Evolutionary conservation across 2,113 vertebrate genomes (phyloP), one percentile per base, ranked within the genome.

Genomic region (Corythaixoides concolor): DNA sequence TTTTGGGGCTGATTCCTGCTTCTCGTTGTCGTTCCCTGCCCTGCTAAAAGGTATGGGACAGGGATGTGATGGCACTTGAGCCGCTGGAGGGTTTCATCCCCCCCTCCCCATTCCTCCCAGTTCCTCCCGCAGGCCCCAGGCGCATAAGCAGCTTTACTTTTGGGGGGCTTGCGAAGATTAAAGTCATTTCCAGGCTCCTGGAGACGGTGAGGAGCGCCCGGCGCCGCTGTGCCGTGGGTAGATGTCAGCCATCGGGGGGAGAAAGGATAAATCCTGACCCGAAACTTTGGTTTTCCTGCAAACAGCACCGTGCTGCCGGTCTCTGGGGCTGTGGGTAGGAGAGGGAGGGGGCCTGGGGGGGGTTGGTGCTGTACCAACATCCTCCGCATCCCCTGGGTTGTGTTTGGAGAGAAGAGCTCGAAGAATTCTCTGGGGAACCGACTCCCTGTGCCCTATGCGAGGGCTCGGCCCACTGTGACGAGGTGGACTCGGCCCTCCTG

Each of bases 141-240:
- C 1, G 0, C 21, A 76, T 96, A 96, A 96, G 96, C 95, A 63
- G 95, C 94, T 97, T 97, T 97, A 60, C 91, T 95, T 97, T 75
- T 32, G n/a, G n/a, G 0, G 33, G 77, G 94, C 93, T 96, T 96
- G 96, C 10, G 70, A 96, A 95, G 96, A 96, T 96, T 96, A 95
- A 97, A 96, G 89, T 97, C 66, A 85, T 95, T 95, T 97, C 50
- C 59, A 85, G 89, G 84, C n/a, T n/a, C n/a, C n/a, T n/a, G n/a
- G n/a, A n/a, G n/a, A n/a, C n/a, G n/a, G n/a, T n/a, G n/a, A n/a
- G n/a, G n/a, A n/a, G n/a, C n/a, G n/a, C n/a, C n/a, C n/a, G n/a
- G n/a, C n/a, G n/a, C n/a, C n/a, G n/a, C n/a, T n/a, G n/a, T n/a
- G n/a, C n/a, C n/a, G n/a, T n/a, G n/a, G n/a, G n/a, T n/a, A n/a